Base-by-base conservation (phyloP, 2,888 invertebrate species). In the Gasteruption jaculator region DNA sequence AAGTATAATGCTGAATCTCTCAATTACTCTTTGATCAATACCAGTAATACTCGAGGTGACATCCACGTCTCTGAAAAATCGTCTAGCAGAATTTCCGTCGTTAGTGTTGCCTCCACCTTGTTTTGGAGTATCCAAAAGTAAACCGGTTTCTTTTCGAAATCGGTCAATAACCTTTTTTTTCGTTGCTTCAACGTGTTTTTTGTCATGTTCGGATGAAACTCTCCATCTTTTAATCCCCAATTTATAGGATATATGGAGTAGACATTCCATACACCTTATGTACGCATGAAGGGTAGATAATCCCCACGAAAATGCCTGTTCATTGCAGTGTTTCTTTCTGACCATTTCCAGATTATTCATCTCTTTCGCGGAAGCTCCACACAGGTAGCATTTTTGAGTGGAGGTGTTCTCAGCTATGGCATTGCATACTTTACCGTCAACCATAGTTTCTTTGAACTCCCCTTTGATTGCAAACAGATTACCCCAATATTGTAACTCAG, bases 21-120 rank as follows among this genome's bases (percentile, higher is more conserved):
- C n/a, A n/a, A n/a, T n/a, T n/a, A n/a, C n/a, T n/a, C n/a, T n/a
- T n/a, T n/a, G n/a, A n/a, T n/a, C n/a, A n/a, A n/a, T n/a, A n/a
- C n/a, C n/a, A n/a, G n/a, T n/a, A n/a, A n/a, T n/a, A n/a, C n/a
- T n/a, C n/a, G n/a, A n/a, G n/a, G n/a, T n/a, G n/a, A n/a, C n/a
- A n/a, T n/a, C n/a, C n/a, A 10, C 18, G 18, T 46, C 19, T 14
- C 16, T 18, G 25, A 47, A 47, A 41, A 47, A 47, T 16, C 47
- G 14, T 8, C 41, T 8, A n/a, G 41, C 45, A 4, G 45, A 45
- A 21, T 47, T 47, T 5, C 47, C 45, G 30, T 47, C 41, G 25
- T 47, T 47, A 8, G 33, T 25, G 3, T 31, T 32, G 4, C 47
- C 47, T 11, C 44, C 45, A 5, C n/a, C 8, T 16, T 20, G 40